Conservation (phyloP, 2,797 vertebrate genomes). For the Fringilla coelebs region DNA sequence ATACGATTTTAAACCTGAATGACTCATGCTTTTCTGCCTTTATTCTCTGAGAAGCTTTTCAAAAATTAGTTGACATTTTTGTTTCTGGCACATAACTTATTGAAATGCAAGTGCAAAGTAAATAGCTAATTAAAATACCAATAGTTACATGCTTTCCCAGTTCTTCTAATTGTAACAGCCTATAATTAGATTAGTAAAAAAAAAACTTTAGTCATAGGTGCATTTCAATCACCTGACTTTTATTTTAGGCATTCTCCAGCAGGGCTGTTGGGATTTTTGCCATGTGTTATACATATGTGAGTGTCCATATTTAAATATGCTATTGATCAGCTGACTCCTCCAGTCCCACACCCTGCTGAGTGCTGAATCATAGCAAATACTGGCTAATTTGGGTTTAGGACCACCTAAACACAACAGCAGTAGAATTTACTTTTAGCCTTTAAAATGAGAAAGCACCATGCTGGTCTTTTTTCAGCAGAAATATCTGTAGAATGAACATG, state of each 20-base stretch:
- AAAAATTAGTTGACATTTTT: not conserved
- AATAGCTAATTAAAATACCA: slow-evolving; percentile 24
- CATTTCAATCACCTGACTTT: slow-evolving; percentile 1
- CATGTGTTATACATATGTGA: not conserved
- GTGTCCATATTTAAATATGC: not conserved
- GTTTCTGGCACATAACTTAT: slow-evolving; percentile 17
- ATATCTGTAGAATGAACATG: not conserved
- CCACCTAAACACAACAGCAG: not conserved
- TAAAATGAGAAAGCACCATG: not conserved
- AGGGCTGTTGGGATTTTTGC: slow-evolving; percentile 24
- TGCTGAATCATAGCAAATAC: not conserved
- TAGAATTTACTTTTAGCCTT: not conserved
- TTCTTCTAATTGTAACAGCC: not conserved
- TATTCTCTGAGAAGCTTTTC: not conserved
- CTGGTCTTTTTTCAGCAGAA: not conserved
- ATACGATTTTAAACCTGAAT: not conserved
- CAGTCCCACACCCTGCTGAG: not conserved
- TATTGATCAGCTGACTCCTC: slow-evolving; percentile 4
- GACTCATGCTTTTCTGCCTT: not conserved
- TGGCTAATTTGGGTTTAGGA: not conserved
- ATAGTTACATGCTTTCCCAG: not conserved
- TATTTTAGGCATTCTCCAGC: slow-evolving; percentile 8
- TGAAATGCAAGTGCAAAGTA: slow-evolving; percentile 30
- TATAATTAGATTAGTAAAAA: not conserved
- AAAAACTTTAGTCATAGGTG: not conserved